phyloP scores from a whole-genome alignment of 2,113 vertebrate genomes.

The Zosterops lateralis region DNA sequence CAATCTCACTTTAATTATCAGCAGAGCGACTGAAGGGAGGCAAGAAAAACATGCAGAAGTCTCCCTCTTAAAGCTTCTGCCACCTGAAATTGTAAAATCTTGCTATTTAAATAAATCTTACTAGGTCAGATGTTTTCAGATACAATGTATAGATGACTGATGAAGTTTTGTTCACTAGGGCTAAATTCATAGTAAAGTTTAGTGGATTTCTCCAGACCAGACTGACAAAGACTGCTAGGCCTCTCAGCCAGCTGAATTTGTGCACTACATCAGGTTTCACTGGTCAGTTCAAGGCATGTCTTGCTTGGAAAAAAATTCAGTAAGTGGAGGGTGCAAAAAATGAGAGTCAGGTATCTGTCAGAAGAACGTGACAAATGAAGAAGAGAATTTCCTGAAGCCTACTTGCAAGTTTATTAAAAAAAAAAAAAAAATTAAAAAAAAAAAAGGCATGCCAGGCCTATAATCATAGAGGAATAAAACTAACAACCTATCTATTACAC shows the following conservation, averaged over 20 bases:
- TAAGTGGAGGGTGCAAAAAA: neutral
- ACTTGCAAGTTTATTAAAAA: neutral
- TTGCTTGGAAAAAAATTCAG: neutral
- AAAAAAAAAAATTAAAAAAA: neutral
- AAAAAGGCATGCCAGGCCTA: neutral
- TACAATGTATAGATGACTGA: neutral
- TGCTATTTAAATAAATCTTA: neutral
- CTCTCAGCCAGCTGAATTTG: neutral
- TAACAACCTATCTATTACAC: neutral
- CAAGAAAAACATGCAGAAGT: neutral
- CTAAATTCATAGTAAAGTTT: neutral
- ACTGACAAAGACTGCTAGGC: neutral
- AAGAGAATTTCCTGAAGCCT: neutral
- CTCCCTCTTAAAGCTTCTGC: neutral
- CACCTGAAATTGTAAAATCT: neutral
- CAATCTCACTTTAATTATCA: neutral
- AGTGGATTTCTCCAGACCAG: neutral
- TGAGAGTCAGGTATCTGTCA: neutral
- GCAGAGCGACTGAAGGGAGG: neutral
- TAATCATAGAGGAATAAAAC: neutral
- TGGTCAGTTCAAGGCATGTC: neutral
- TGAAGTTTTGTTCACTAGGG: neutral
- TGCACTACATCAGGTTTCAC: neutral
- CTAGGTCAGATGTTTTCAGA: neutral
- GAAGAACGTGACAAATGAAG: rapidly evolving